A percentile compares a stretch with the other conserved stretches of the same genome.
These are phyloP conservation scores for Cheirogaleus major DNA, from an alignment of 2,797 vertebrate species.

Conservation along the genomic window DNA sequence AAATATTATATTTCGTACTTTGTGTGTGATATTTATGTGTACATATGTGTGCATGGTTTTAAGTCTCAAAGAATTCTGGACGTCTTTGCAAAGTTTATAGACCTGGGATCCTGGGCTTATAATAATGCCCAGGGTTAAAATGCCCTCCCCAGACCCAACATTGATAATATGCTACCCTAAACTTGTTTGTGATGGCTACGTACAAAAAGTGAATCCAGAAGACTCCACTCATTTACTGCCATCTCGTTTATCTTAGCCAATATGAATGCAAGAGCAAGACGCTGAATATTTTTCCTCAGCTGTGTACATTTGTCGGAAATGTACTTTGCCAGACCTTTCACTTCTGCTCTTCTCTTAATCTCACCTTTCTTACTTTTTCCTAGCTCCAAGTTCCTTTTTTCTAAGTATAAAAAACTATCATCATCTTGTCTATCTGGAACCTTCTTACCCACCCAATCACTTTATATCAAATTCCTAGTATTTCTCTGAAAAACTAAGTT, in stretches of 20 bases:
- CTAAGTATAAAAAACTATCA: neutral
- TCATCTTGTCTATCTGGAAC: neutral
- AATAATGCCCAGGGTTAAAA: neutral
- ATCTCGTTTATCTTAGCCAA: neutral
- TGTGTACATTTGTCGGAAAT: neutral
- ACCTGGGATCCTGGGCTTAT: neutral
- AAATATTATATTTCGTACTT: neutral
- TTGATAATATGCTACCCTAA: neutral
- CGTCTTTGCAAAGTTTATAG: neutral
- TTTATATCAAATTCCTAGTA: neutral
- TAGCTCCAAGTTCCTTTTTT: neutral
- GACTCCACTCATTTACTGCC: neutral
- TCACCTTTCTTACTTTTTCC: neutral
- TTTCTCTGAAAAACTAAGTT: neutral
- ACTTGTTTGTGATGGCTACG: neutral
- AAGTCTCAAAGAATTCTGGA: neutral
- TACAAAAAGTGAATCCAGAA: neutral
- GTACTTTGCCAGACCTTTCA: neutral
- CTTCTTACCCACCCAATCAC: neutral
- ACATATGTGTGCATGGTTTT: neutral
- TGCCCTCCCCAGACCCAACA: neutral
- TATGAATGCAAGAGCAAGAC: neutral
- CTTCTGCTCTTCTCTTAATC: neutral
- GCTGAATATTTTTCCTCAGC: neutral
- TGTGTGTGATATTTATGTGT: neutral